phyloP scores from a whole-genome alignment of 2,888 invertebrate species.

The Eledone cirrhosa region DNA sequence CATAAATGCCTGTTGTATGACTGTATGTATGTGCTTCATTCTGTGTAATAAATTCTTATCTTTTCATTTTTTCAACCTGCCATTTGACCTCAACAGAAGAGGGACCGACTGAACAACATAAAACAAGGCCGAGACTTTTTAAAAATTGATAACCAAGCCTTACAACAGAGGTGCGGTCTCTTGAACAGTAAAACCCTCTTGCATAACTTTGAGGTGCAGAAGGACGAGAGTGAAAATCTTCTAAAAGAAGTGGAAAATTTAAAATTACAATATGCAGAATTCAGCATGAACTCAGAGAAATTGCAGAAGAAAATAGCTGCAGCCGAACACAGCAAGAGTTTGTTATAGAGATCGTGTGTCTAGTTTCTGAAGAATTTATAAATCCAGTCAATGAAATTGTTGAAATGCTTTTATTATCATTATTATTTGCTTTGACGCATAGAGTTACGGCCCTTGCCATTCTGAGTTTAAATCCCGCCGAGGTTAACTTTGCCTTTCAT shows the following conservation, averaged over 20 bases:
- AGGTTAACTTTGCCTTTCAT: no score
- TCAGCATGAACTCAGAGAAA: slow-evolving; percentile 62
- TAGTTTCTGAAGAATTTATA: no score
- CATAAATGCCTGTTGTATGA: no score
- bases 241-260: slow-evolving; percentile 57
- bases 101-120: slow-evolving; percentile 63
- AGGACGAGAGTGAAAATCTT: slow-evolving; percentile 60
- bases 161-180: slow-evolving; percentile 69
- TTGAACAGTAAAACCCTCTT: slow-evolving; percentile 70
- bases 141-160: slow-evolving; percentile 65
- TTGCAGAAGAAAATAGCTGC: slow-evolving; percentile 65
- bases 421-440: no score
- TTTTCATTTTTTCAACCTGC: no score
- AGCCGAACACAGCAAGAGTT: slow-evolving; percentile 37
- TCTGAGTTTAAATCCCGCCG: no score
- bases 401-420: no score
- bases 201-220: slow-evolving; percentile 69
- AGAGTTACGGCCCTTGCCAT: no score
- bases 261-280: slow-evolving; percentile 63
- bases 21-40: no score
- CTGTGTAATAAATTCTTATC: no score
- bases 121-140: slow-evolving; percentile 68
- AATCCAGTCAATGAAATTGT: no score
- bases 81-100: slow-evolving; percentile 57
- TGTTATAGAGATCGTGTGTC: no score